phyloP scores from a whole-genome alignment of 2,888 invertebrate species.

The Drosophila gaucha region DNA sequence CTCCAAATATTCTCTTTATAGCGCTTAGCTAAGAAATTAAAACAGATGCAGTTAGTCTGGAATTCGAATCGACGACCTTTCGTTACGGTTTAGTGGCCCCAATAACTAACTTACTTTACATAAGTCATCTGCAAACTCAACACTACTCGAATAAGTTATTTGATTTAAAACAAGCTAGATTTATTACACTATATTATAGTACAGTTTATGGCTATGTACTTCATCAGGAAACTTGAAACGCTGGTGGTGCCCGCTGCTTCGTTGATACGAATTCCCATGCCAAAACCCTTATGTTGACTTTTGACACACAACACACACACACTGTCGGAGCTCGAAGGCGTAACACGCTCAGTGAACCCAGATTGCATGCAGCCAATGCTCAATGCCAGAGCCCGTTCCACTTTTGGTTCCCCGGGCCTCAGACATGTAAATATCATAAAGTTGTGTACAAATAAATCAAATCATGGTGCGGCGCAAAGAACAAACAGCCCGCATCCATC shows the following conservation, averaged over 20 bases:
- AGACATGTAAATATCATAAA: conserved; percentile 73
- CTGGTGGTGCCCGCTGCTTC: conserved; percentile 1
- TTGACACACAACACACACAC: conserved; percentile 7
- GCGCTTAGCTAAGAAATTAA: too few species aligned
- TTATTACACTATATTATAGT: background rate
- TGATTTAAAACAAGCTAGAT: background rate
- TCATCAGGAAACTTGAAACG: background rate
- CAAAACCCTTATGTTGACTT: conserved; percentile 23
- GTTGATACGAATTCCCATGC: background rate
- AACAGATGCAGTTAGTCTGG: background rate
- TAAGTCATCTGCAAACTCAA: background rate
- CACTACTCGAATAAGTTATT: background rate
- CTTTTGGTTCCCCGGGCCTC: conserved; percentile 15
- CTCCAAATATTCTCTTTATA: too few species aligned
- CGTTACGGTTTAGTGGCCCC: too few species aligned
- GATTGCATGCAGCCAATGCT: conserved; percentile 34
- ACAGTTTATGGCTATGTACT: background rate
- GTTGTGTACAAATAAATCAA: conserved; percentile 76
- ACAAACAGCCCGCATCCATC: conserved; percentile 71
- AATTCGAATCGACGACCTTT: background rate
- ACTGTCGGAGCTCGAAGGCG: conserved; percentile 5
- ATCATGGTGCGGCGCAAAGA: conserved; percentile 52
- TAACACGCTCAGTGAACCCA: conserved; percentile 27
- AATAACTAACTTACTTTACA: too few species aligned
- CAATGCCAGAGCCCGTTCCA: conserved; percentile 19